phyloP scores from a whole-genome alignment of 1,140 invertebrate species.

The Sitophilus oryzae region DNA sequence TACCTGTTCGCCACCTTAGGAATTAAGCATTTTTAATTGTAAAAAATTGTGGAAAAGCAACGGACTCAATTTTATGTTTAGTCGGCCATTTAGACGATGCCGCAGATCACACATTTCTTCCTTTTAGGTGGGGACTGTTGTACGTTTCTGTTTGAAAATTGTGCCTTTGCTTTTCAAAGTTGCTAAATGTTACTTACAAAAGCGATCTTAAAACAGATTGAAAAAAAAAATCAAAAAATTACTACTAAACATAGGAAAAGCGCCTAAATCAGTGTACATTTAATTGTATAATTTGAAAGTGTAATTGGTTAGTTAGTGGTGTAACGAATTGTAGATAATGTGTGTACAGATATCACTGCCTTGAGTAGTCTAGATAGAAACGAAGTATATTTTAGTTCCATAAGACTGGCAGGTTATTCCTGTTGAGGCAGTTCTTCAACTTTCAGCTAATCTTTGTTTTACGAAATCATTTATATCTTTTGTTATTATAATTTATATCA shows the following conservation, averaged over 20 bases:
- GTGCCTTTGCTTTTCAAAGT: conserved; percentile 23
- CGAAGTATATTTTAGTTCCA: conserved; percentile 34
- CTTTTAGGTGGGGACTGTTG: background rate
- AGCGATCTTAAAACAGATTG: conserved; percentile 1
- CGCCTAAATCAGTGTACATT: conserved; percentile 19
- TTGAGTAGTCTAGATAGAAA: conserved; percentile 33
- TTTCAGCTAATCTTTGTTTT: background rate
- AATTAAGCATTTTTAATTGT: conserved; percentile 21
- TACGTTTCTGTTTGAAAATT: conserved; percentile 8
- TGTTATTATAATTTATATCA: too few species aligned
- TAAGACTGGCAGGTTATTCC: conserved; percentile 35
- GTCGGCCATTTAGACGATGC: conserved; percentile 10
- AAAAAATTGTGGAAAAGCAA: conserved; percentile 17
- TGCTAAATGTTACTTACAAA: conserved; percentile 17
- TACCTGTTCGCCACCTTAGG: conserved; percentile 17
- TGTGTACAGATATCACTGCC: conserved; percentile 39
- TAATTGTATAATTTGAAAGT: conserved; percentile 13
- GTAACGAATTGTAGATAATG: conserved; percentile 29
- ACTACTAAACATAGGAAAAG: conserved; percentile 8
- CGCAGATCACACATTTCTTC: conserved; percentile 2
- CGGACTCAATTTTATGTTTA: conserved; percentile 18
- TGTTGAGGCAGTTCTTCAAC: conserved; percentile 19
- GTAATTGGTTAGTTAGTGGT: conserved; percentile 16
- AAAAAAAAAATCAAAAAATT: conserved; percentile 23
- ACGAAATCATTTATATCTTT: too few species aligned